These are phyloP conservation scores for Leptopilina syphax DNA, from an alignment of 2,888 invertebrate species.

Conservation along the genomic window DNA sequence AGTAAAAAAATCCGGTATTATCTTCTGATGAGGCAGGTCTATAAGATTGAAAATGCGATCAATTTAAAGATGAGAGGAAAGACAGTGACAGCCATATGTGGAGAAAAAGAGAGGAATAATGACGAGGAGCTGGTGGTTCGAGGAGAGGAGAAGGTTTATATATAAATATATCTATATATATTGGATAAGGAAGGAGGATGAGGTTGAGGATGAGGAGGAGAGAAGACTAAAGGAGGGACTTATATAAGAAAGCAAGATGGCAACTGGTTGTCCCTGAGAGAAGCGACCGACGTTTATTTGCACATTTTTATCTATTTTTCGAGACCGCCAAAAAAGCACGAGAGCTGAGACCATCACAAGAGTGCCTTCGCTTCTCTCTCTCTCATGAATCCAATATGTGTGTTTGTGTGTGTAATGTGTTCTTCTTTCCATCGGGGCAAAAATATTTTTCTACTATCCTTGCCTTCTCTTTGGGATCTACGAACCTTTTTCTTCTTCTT, in stretches of 20 bases:
- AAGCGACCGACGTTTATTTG: conserved; percentile 74
- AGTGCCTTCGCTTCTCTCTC: conserved; percentile 49
- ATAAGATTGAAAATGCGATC: conserved; percentile 39
- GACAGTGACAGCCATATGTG: conserved; percentile 39
- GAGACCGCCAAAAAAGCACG: conserved; percentile 58
- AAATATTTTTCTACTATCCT: conserved; percentile 31
- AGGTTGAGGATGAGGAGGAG: conserved; percentile 29
- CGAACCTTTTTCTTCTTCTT: background rate
- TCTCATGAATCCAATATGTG: conserved; percentile 45
- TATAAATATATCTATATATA: background rate
- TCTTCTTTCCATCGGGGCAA: conserved; percentile 49
- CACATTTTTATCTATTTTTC: conserved; percentile 76
- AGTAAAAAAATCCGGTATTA: background rate
- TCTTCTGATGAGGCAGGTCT: conserved; percentile 32
- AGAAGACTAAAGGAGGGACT: conserved; percentile 65
- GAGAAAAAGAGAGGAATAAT: conserved; percentile 24
- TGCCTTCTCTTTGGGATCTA: conserved; percentile 38
- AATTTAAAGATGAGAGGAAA: conserved; percentile 24
- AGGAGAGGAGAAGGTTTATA: background rate
- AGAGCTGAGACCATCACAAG: conserved; percentile 10
- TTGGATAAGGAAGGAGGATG: conserved; percentile 29
- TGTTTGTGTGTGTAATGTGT: conserved; percentile 46
- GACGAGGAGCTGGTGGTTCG: conserved; percentile 30
- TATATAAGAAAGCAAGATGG: conserved; percentile 76
- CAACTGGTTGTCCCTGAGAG: conserved; percentile 76